These are phyloP conservation scores for Drosophila funebris DNA, from an alignment of 1,140 invertebrate species.

Conservation along the genomic window DNA sequence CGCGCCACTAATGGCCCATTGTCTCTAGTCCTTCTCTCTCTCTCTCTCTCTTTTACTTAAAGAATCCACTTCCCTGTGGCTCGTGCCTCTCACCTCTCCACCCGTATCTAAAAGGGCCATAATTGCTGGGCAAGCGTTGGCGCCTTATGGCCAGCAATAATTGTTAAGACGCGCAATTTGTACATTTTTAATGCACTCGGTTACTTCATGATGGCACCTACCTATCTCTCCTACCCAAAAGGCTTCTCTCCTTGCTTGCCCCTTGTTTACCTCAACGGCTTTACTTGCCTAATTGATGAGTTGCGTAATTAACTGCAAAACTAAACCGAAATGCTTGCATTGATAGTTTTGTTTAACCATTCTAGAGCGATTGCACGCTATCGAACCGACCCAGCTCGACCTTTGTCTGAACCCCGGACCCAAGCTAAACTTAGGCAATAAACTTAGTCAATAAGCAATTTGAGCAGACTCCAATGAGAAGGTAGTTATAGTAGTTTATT, in stretches of 20 bases:
- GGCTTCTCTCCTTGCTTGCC: neutral
- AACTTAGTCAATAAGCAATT: constrained; percentile 15
- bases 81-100: neutral
- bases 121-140: constrained; percentile 58
- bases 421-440: neutral
- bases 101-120: constrained; percentile 59
- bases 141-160: constrained; percentile 68
- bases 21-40: constrained; percentile 51
- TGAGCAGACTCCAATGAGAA: neutral
- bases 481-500: neutral
- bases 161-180: constrained; percentile 81
- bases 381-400: neutral
- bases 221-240: neutral
- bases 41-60: neutral
- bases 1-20: constrained; percentile 79
- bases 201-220: constrained; percentile 10
- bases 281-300: constrained; percentile 73
- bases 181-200: constrained; percentile 73
- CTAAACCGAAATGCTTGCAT: constrained; percentile 51
- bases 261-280: neutral
- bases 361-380: constrained; percentile 33
- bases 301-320: constrained; percentile 82
- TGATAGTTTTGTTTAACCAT: constrained; percentile 57
- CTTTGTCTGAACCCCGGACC: neutral
- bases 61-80: neutral